Base-by-base conservation (phyloP, 2,113 vertebrate genomes). In the Ammodytes marinus region DNA sequence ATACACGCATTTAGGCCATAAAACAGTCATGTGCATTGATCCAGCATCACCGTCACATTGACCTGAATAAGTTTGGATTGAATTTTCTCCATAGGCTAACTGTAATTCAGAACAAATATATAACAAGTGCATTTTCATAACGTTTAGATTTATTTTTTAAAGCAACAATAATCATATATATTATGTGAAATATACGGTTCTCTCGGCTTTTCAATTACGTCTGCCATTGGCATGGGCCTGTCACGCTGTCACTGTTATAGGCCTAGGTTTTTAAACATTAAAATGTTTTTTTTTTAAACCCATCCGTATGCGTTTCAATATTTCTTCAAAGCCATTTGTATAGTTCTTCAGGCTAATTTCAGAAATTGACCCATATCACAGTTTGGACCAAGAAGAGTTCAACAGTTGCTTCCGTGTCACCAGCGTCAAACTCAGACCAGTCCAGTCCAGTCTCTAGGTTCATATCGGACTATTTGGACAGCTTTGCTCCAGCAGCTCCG, bases 401-500 rank as follows among this genome's bases (percentile, higher is more conserved):
- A 15, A 17, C 53, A 43, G 52, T 47, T 42, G 27, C 17, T 27
- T 8, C 17, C 40, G 27, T 52, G 50, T 76, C 39, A 39, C 43
- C 49, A 35, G 6, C n/a, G 7, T 39, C 27, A 42, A 43, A 42
- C 13, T 3, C 17, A 40, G 7, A 12, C 49, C 46, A 13, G 15
- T 83, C 63, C 37, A 57, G 3, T 73, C 45, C 35, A 3, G 3
- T 2, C 64, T 4, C 37, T 54, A 40, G 49, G 15, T 55, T 69
- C 10, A 66, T 5, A 54, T 13, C 15, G 40, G 42, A 35, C 47
- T 37, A 1, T 37, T 52, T 14, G 17, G 17, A 45, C 85, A 92
- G 47, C 88, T 93, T 83, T 83, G 87, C n/a, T 96, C 94, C 91
- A 99, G 86, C 68, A 99, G 95, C 85, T 99, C 98, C 0, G 95